A percentile compares a stretch with the other conserved stretches of the same genome.
Evolutionary conservation across 2,797 vertebrate genomes (phyloP).

Genomic region (Darevskia nairensis): DNA sequence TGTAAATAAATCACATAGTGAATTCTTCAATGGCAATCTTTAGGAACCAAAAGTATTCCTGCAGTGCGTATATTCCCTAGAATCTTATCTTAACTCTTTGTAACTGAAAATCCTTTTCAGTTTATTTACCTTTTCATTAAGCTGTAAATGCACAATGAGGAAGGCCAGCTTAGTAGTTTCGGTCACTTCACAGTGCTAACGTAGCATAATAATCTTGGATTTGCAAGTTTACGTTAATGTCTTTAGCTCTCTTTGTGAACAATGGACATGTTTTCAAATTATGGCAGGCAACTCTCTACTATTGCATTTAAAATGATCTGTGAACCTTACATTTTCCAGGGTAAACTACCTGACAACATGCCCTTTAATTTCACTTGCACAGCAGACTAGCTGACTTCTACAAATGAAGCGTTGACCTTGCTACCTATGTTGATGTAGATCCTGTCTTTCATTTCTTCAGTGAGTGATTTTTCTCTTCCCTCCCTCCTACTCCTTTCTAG

Average conservation of each 20-base stretch:
- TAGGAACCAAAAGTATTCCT: neutral
- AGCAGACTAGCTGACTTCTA: neutral
- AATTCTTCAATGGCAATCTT: neutral
- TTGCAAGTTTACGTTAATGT: neutral
- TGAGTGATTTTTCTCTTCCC: slow-evolving; percentile 23
- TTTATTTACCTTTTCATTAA: slow-evolving; percentile 13
- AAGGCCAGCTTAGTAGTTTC: neutral
- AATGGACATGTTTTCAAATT: neutral
- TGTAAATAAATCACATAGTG: neutral
- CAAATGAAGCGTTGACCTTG: slow-evolving; percentile 35
- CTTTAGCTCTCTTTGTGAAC: slow-evolving; percentile 7
- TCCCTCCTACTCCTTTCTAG: slow-evolving; percentile 27
- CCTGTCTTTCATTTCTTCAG: slow-evolving; percentile 20
- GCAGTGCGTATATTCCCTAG: neutral
- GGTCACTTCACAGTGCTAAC: neutral
- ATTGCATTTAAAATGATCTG: neutral
- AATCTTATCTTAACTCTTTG: neutral
- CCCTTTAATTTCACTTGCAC: slow-evolving; percentile 17
- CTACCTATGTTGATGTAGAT: slow-evolving; percentile 25
- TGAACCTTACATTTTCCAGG: slow-evolving; percentile 13
- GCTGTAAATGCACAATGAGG: neutral
- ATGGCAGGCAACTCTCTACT: neutral
- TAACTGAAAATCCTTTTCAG: neutral
- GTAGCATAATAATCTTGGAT: neutral
- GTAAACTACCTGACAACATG: neutral